phyloP scores from a whole-genome alignment of 53 echinoderm and acorn worm genomes.

The Glandiceps talaboti region DNA sequence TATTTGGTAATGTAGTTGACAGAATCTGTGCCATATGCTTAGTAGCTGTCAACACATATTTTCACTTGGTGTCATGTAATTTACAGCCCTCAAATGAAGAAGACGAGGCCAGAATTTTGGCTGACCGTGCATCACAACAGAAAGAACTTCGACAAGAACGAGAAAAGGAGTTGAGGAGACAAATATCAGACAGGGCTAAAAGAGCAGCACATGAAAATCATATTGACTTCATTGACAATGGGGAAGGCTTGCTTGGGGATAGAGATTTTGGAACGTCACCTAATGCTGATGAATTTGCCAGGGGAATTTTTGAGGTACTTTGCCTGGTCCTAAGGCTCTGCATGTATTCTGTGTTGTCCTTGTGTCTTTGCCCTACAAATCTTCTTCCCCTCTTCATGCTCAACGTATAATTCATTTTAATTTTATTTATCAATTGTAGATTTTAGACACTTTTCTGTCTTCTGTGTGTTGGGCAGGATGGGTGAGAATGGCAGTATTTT shows the following conservation, averaged over 20 bases:
- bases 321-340: neutral
- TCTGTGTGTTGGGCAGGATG: too few relatives aligned
- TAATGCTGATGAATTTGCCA: neutral
- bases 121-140: constrained; percentile 79
- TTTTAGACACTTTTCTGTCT: too few relatives aligned
- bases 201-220: neutral
- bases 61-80: neutral
- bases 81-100: constrained; percentile 82
- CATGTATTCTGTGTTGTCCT: neutral
- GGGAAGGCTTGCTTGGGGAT: neutral
- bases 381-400: too few relatives aligned
- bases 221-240: neutral
- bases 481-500: too few relatives aligned
- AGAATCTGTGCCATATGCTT: neutral
- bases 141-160: constrained; percentile 65
- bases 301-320: neutral
- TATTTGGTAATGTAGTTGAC: too few relatives aligned
- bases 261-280: neutral
- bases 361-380: neutral
- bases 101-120: constrained; percentile 70
- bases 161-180: constrained; percentile 10
- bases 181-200: neutral
- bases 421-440: too few relatives aligned
- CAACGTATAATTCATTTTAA: too few relatives aligned
- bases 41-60: neutral